Conservation (phyloP, 2,113 vertebrate species). For the Diphyllodes magnificus region DNA sequence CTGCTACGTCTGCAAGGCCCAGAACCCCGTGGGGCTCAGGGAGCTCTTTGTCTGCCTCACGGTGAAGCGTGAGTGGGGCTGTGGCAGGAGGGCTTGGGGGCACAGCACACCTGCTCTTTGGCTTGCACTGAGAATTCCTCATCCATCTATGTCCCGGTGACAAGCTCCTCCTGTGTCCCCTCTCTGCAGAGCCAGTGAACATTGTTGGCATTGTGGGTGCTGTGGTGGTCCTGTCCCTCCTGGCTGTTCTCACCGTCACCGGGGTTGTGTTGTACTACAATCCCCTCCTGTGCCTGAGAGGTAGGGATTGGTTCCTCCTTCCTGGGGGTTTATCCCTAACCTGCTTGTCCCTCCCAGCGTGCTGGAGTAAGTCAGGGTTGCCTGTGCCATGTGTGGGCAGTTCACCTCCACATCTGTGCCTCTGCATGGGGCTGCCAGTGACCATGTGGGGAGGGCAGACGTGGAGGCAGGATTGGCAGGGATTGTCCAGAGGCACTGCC, state of each 20-base stretch:
- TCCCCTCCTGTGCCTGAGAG: conserved; percentile 69
- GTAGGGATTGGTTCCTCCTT: conserved; percentile 32
- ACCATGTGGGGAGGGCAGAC: accelerated
- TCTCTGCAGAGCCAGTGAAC: conserved; percentile 65
- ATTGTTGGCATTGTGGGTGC: conserved; percentile 60
- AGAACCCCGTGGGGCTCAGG: conserved; percentile 75
- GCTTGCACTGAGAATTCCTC: not conserved
- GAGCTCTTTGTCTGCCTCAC: conserved; percentile 83
- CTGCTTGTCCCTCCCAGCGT: not conserved
- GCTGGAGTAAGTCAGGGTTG: not conserved
- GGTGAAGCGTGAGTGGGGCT: conserved; percentile 79
- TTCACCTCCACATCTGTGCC: accelerated
- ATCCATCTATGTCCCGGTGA: accelerated
- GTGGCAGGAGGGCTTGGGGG: not conserved
- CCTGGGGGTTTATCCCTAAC: not conserved
- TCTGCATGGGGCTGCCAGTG: accelerated
- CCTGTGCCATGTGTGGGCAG: accelerated
- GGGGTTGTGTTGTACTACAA: conserved; percentile 66
- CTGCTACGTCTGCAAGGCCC: conserved; percentile 83
- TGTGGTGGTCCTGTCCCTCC: conserved; percentile 61
- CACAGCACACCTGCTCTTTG: not conserved
- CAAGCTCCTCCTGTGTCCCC: not conserved
- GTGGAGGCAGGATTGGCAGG: not conserved
- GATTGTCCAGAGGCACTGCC: not conserved
- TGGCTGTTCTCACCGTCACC: conserved; percentile 45